Percentiles rank a stretch among this genome's conserved stretches.
phyloP scores from a whole-genome alignment of 2,113 vertebrate species.

The Nestor notabilis region DNA sequence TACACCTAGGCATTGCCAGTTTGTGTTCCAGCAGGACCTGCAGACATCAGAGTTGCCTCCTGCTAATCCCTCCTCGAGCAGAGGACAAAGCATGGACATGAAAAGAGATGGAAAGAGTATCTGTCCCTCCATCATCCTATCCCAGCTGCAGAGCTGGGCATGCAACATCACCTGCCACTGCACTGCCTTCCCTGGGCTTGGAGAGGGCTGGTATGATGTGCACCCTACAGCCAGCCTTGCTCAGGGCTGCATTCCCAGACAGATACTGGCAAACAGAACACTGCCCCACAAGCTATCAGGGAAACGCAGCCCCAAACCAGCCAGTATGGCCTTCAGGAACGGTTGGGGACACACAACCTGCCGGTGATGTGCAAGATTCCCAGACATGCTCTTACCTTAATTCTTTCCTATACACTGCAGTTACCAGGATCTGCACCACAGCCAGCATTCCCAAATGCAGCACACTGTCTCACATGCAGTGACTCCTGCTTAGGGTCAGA shows the following conservation, averaged over 20 bases:
- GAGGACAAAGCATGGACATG: fast-evolving
- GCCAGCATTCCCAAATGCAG: background rate
- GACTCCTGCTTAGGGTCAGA: background rate
- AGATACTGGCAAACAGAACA: background rate
- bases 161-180: background rate
- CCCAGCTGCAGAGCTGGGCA: background rate
- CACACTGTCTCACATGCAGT: fast-evolving
- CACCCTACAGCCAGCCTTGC: background rate
- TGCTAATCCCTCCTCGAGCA: background rate
- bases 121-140: background rate
- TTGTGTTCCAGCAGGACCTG: background rate
- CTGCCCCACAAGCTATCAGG: fast-evolving
- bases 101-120: background rate
- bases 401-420: background rate
- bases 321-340: background rate
- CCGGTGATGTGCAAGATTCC: background rate
- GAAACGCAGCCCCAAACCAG: fast-evolving
- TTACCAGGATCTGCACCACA: fast-evolving
- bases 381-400: background rate
- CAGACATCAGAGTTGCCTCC: background rate
- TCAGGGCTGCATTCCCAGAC: background rate
- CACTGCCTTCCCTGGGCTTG: background rate
- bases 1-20: background rate
- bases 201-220: fast-evolving
- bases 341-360: background rate